Conservation (phyloP, 2,113 vertebrate species). For the Psilopogon haemacephalus region DNA sequence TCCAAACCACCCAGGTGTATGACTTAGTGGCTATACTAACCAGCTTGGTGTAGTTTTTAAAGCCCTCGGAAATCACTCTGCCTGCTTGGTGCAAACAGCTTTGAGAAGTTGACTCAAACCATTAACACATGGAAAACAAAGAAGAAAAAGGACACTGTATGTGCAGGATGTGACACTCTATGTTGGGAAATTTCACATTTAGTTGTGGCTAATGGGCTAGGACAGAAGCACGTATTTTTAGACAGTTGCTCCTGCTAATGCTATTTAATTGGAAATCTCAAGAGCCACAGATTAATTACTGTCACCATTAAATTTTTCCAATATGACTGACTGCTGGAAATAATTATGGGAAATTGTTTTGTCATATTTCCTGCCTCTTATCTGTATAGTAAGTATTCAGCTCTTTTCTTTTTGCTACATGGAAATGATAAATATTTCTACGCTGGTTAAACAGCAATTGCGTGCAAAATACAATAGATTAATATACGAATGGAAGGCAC, state of each 20-base stretch:
- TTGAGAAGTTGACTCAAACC: background rate
- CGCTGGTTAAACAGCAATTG: background rate
- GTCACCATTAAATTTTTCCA: constrained; percentile 18
- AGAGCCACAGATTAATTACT: constrained; percentile 3
- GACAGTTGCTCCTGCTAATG: background rate
- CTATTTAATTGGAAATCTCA: background rate
- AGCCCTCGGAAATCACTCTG: background rate
- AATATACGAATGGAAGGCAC: background rate
- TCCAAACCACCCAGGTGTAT: background rate
- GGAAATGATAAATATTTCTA: background rate
- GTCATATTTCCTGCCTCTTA: background rate
- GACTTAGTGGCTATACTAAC: background rate
- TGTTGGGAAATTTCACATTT: background rate
- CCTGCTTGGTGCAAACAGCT: background rate
- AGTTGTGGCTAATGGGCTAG: constrained; percentile 2
- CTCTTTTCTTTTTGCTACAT: background rate
- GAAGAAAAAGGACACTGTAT: background rate
- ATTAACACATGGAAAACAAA: background rate
- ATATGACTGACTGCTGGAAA: constrained; percentile 7
- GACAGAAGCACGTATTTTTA: constrained; percentile 32
- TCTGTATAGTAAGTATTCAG: background rate
- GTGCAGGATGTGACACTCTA: background rate
- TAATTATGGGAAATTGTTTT: constrained; percentile 35
- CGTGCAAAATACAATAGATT: background rate
- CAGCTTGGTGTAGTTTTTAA: background rate